A percentile compares a stretch with the other conserved stretches of the same genome.
These are phyloP conservation scores for Varroa destructor DNA, from an alignment of 1,140 invertebrate species.

Conservation along the genomic window DNA sequence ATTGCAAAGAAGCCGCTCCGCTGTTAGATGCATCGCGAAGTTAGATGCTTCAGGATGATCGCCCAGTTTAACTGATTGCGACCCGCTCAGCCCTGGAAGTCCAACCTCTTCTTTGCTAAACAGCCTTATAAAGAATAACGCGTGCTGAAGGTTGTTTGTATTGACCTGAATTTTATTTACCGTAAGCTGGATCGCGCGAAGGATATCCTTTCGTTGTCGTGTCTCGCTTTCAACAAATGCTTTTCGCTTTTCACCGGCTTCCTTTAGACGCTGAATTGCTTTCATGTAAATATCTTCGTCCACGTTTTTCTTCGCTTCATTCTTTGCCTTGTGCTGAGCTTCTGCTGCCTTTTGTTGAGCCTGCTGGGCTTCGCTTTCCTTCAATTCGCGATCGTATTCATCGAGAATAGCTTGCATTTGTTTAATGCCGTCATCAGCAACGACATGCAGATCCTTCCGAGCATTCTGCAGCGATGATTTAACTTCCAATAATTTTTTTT, in stretches of 20 bases:
- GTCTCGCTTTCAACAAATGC: not conserved
- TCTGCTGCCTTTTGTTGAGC: not conserved
- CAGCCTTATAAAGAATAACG: not conserved
- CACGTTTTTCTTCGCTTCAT: not conserved
- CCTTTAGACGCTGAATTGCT: slow-evolving; percentile 1
- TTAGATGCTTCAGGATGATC: not conserved
- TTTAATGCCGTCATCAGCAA: not conserved
- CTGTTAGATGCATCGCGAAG: slow-evolving; percentile 10
- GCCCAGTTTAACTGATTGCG: not conserved
- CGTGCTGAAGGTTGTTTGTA: slow-evolving; percentile 21
- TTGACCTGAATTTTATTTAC: slow-evolving; percentile 18
- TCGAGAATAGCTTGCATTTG: not conserved
- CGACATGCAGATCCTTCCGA: not conserved
- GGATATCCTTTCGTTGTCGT: not conserved
- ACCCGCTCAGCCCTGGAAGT: not conserved
- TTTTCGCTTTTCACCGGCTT: not conserved
- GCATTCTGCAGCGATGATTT: not conserved
- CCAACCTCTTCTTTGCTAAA: not conserved
- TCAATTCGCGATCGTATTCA: not conserved
- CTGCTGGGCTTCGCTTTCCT: not conserved
- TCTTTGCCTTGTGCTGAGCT: not conserved
- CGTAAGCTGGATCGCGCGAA: not conserved
- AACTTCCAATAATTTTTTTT: not conserved
- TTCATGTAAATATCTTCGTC: not conserved
- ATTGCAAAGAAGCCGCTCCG: slow-evolving; percentile 2